These are phyloP conservation scores for Brachypodius melanocephalos DNA, from an alignment of 2,113 vertebrate genomes.

Conservation along the genomic window DNA sequence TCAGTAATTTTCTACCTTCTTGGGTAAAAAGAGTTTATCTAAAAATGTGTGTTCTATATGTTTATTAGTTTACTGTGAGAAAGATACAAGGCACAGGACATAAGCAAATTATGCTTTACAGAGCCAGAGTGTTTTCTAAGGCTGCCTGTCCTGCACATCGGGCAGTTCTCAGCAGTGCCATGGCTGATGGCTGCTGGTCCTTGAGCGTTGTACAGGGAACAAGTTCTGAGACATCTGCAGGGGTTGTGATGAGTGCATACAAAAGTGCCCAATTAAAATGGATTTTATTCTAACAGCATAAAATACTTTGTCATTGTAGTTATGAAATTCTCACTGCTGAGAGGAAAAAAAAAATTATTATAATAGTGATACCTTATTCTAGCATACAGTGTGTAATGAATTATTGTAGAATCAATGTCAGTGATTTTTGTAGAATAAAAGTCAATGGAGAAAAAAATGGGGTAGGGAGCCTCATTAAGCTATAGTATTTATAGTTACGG, in stretches of 20 bases:
- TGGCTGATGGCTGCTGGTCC: accelerated
- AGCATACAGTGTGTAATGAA: background rate
- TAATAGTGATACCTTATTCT: background rate
- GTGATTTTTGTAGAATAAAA: background rate
- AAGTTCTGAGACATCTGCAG: background rate
- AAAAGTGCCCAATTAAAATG: background rate
- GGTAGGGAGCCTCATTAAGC: background rate
- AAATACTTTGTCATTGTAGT: background rate
- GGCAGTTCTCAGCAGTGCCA: background rate
- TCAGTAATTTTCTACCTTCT: background rate
- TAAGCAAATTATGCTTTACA: background rate
- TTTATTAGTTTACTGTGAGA: background rate
- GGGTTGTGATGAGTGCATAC: background rate
- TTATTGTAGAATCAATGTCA: background rate
- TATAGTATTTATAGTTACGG: constrained; percentile 11
- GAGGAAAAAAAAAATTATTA: background rate
- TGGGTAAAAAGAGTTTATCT: background rate
- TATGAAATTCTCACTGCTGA: background rate
- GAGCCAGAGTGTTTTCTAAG: background rate
- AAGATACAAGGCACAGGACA: background rate
- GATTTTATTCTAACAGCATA: background rate
- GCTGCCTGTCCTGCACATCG: accelerated
- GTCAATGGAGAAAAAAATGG: background rate
- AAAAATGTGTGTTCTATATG: background rate
- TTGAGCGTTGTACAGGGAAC: accelerated